A percentile compares a stretch with the other conserved stretches of the same genome.
phyloP scores from a whole-genome alignment of 2,113 vertebrate species.

The Micronycteris hirsuta region DNA sequence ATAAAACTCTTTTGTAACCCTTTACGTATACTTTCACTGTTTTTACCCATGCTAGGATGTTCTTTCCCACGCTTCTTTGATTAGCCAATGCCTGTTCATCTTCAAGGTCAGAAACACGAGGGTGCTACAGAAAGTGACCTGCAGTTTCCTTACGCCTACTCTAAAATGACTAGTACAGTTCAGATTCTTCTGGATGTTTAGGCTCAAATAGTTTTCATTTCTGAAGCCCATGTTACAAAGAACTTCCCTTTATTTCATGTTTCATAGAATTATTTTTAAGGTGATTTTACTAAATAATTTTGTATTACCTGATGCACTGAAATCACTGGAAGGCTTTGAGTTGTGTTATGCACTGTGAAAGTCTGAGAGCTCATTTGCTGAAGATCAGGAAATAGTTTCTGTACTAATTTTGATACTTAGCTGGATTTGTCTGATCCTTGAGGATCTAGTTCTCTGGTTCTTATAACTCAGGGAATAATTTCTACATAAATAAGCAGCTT shows the following conservation, averaged over 20 bases:
- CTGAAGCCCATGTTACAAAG: neutral
- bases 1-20: neutral
- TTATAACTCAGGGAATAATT: neutral
- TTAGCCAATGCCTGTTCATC: neutral
- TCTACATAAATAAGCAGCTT: neutral
- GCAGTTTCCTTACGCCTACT: neutral
- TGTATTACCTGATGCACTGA: neutral
- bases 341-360: neutral
- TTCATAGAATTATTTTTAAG: neutral
- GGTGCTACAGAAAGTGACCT: neutral
- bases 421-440: neutral
- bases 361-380: neutral
- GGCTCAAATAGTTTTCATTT: neutral
- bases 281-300: neutral
- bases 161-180: neutral
- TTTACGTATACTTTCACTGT: neutral
- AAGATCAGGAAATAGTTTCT: neutral
- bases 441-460: neutral
- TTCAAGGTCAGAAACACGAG: neutral
- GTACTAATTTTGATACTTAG: neutral
- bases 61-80: neutral
- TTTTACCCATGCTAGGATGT: neutral
- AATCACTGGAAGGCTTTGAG: neutral
- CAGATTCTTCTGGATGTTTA: neutral
- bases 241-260: neutral